Percentiles rank a stretch among this genome's conserved stretches.
Evolutionary conservation across 2,888 invertebrate species (phyloP).

Genomic region (Callosobruchus maculatus): DNA sequence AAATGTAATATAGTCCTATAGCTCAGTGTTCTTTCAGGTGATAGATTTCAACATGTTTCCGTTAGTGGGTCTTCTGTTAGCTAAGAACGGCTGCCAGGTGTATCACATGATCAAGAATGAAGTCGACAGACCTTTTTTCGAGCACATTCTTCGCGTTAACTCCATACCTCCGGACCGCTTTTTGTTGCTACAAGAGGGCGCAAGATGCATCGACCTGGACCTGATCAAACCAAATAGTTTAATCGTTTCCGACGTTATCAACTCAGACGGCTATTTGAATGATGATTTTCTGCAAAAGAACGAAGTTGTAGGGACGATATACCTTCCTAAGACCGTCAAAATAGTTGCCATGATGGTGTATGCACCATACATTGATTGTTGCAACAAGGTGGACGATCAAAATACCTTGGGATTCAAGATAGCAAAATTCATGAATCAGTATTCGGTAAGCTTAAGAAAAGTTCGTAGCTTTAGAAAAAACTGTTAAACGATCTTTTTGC

Average conservation of each 20-base stretch:
- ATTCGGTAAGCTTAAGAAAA: conserved; percentile 58
- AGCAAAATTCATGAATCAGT: conserved; percentile 57
- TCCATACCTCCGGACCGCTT: not conserved
- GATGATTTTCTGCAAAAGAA: conserved; percentile 26
- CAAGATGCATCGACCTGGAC: not conserved
- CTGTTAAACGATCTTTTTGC: too few species aligned
- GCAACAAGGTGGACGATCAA: conserved; percentile 56
- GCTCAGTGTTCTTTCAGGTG: conserved; percentile 39
- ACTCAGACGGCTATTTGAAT: conserved; percentile 57
- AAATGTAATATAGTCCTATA: too few species aligned
- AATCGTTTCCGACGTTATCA: conserved; percentile 50
- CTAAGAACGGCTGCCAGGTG: conserved; percentile 46
- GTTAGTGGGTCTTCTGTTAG: conserved; percentile 57
- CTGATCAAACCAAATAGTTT: conserved; percentile 10
- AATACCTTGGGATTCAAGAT: conserved; percentile 57
- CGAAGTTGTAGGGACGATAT: conserved; percentile 29
- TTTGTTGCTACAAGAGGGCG: not conserved
- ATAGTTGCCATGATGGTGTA: conserved; percentile 58
- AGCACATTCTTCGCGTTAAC: conserved; percentile 14
- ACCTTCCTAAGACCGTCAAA: conserved; percentile 54
- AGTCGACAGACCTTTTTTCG: conserved; percentile 22
- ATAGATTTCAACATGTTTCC: conserved; percentile 63
- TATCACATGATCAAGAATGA: conserved; percentile 23
- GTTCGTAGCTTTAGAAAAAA: too few species aligned
- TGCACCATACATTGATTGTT: conserved; percentile 57